Percentiles rank a stretch among this genome's conserved stretches.
Evolutionary conservation across 30 jellyfish, hydroid and myxozoan genomes (phyloP).

Genomic region (Mastigias papua): DNA sequence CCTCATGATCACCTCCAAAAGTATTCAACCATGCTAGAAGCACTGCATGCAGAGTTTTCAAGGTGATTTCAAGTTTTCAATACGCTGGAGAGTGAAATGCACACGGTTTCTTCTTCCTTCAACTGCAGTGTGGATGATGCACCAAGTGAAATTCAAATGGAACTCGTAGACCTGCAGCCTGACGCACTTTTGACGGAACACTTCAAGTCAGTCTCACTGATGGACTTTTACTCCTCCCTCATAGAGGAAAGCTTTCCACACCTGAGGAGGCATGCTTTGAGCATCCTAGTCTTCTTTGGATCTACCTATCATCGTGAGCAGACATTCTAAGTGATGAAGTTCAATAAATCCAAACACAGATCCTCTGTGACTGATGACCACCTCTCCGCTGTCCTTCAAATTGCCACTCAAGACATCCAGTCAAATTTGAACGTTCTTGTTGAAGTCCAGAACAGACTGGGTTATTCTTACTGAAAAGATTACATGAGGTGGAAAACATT

Average conservation of each 20-base stretch:
- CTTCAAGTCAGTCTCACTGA: not conserved
- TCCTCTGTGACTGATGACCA: not conserved
- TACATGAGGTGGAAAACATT: not conserved
- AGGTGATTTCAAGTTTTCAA: conserved; percentile 5
- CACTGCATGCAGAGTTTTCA: conserved; percentile 10
- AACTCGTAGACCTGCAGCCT: conserved; percentile 19
- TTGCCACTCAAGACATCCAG: conserved; percentile 8
- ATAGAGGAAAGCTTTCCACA: not conserved
- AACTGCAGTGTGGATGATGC: conserved; percentile 22
- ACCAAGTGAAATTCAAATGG: conserved; percentile 9
- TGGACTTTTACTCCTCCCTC: conserved; percentile 16
- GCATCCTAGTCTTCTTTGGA: conserved; percentile 4
- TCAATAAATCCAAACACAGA: not conserved
- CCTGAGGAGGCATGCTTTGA: not conserved
- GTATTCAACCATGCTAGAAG: conserved; percentile 15
- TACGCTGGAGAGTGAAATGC: not conserved
- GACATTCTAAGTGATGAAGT: not conserved
- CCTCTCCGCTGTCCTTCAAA: not conserved
- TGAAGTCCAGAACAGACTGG: conserved; percentile 1
- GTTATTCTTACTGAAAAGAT: not conserved
- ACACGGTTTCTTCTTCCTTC: not conserved
- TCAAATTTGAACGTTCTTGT: not conserved
- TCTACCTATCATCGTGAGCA: not conserved
- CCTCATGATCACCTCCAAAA: conserved; percentile 5
- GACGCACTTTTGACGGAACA: not conserved